These are phyloP conservation scores for Temnothorax longispinosus DNA, from an alignment of 1,140 invertebrate species.

Conservation along the genomic window DNA sequence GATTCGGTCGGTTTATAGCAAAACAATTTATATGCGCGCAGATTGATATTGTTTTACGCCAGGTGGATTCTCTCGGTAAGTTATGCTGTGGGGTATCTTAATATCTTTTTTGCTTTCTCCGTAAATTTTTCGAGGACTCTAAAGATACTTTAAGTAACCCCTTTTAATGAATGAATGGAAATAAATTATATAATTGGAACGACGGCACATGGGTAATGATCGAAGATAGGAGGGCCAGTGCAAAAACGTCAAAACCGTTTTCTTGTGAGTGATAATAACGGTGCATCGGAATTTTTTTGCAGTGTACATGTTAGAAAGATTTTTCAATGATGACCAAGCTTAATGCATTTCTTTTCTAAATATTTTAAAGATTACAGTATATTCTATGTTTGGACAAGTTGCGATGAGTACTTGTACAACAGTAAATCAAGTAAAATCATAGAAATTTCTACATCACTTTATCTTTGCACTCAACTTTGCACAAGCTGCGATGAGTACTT, in stretches of 20 bases:
- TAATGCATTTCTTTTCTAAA: slow-evolving; percentile 54
- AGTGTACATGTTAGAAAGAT: slow-evolving; percentile 16
- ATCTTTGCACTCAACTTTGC: not conserved
- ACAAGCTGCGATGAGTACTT: not conserved
- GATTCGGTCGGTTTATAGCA: not conserved
- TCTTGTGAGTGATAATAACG: slow-evolving; percentile 52
- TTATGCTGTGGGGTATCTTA: too few species aligned
- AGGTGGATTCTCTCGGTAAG: not conserved
- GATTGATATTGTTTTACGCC: not conserved
- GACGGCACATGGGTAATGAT: slow-evolving; percentile 27
- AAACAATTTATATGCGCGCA: not conserved
- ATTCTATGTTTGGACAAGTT: slow-evolving; percentile 7
- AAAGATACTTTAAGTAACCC: not conserved
- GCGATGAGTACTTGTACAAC: not conserved
- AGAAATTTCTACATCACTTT: not conserved
- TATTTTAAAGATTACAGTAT: slow-evolving; percentile 34
- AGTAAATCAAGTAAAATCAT: not conserved
- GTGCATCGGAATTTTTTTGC: slow-evolving; percentile 27
- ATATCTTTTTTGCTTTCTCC: not conserved
- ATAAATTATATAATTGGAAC: slow-evolving; percentile 50
- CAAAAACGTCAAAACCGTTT: slow-evolving; percentile 32
- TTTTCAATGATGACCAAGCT: not conserved
- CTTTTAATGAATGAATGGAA: slow-evolving; percentile 17
- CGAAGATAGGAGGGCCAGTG: not conserved
- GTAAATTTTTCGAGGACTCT: not conserved